Conservation (phyloP, 2,113 vertebrate genomes). For the Oncorhynchus masou region DNA sequence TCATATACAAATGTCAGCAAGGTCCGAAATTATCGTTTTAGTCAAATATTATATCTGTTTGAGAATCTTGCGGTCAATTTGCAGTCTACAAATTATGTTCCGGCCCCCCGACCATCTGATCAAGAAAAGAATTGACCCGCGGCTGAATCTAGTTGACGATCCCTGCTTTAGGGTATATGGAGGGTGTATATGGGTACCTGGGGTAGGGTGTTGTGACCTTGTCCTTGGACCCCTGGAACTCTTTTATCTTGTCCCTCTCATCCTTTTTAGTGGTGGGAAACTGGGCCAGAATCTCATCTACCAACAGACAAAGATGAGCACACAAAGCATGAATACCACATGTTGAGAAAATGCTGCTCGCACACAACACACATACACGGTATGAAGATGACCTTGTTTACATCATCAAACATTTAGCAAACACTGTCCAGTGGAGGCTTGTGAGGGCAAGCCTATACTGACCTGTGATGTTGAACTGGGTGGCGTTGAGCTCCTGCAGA, state of each 20-base stretch:
- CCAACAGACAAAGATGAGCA: conserved; percentile 20
- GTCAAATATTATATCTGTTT: no score
- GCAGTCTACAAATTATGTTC: no score
- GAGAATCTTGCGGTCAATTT: no score
- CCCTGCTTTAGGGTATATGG: no score
- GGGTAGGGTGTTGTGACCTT: conserved; percentile 52
- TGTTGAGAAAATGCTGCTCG: no score
- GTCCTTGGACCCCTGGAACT: conserved; percentile 51
- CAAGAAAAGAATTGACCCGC: no score
- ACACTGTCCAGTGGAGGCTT: no score
- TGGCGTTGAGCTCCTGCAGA: conserved; percentile 90
- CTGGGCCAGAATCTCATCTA: conserved; percentile 93
- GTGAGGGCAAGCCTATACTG: neutral
- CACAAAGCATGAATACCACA: neutral
- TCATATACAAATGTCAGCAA: no score
- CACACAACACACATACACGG: neutral
- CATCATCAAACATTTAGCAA: neutral
- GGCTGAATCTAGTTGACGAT: no score
- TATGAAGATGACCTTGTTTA: neutral
- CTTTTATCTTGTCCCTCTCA: conserved; percentile 70
- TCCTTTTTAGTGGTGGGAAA: conserved; percentile 83
- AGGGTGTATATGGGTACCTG: conserved; percentile 48
- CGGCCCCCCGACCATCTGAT: no score
- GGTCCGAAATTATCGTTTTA: no score
- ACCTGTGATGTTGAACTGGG: conserved; percentile 94